A percentile compares a stretch with the other conserved stretches of the same genome.
Conservation (phyloP, 2,113 vertebrate species). For the Prinia subflava region DNA sequence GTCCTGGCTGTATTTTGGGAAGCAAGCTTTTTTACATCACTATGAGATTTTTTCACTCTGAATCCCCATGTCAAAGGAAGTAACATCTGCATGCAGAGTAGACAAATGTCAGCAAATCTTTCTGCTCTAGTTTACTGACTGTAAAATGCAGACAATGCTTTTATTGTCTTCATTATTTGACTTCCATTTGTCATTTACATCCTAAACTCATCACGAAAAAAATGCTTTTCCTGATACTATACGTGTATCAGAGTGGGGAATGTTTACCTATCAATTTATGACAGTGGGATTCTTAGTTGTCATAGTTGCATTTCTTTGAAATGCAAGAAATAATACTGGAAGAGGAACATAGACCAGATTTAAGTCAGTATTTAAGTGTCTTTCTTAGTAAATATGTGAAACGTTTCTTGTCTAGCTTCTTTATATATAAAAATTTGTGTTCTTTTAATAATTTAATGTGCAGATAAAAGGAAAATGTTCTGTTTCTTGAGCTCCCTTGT, state of each 20-base stretch:
- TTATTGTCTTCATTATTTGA: background rate
- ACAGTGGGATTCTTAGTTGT: background rate
- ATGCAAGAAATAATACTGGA: background rate
- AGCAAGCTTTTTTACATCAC: background rate
- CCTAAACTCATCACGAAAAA: background rate
- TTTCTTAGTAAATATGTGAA: background rate
- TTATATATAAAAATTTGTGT: background rate
- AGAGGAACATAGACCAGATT: background rate
- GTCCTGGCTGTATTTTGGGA: background rate
- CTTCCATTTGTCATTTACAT: background rate
- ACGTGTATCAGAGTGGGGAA: background rate
- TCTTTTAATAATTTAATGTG: background rate
- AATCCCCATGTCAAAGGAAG: background rate
- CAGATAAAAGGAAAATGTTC: background rate
- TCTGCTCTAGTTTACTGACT: background rate
- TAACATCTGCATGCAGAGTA: background rate
- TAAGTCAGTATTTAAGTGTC: background rate
- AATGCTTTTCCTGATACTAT: background rate
- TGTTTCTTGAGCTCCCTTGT: background rate
- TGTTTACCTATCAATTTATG: background rate
- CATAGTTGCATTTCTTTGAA: background rate
- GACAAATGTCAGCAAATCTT: background rate
- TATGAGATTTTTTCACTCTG: background rate
- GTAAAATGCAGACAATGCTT: background rate
- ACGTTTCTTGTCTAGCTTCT: background rate